These are phyloP conservation scores for Sylvilagus bachmani DNA, from an alignment of 2,113 vertebrate species.

Conservation along the genomic window DNA sequence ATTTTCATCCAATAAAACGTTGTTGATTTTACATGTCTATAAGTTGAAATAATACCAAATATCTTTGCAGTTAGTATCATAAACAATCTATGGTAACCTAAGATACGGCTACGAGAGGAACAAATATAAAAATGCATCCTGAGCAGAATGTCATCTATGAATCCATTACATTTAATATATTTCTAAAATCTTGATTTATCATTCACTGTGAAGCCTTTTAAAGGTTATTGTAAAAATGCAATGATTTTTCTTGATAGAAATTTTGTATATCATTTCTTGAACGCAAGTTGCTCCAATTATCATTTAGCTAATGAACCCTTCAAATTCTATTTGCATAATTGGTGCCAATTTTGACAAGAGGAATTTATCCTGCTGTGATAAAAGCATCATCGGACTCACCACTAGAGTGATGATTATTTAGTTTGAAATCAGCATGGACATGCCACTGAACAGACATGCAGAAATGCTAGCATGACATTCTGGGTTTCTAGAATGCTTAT, in stretches of 20 bases:
- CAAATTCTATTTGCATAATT: conserved; percentile 83
- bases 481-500: neutral
- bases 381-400: conserved; percentile 63
- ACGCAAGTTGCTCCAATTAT: conserved; percentile 82
- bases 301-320: conserved; percentile 87
- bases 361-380: conserved; percentile 80
- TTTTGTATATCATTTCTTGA: conserved; percentile 82
- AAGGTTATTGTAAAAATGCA: conserved; percentile 76
- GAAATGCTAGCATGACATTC: conserved; percentile 32
- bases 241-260: conserved; percentile 77
- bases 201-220: conserved; percentile 57
- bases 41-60: neutral
- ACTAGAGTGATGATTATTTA: conserved; percentile 40
- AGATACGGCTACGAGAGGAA: neutral
- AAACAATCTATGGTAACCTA: neutral
- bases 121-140: conserved; percentile 18
- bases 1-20: neutral
- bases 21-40: conserved; percentile 32
- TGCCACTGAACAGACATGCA: neutral
- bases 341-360: conserved; percentile 74
- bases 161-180: neutral
- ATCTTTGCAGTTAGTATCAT: neutral
- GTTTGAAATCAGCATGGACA: conserved; percentile 64
- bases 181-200: conserved; percentile 17
- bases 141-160: neutral